phyloP scores from a whole-genome alignment of 2,797 vertebrate genomes.

The Poeciliopsis presidionis region DNA sequence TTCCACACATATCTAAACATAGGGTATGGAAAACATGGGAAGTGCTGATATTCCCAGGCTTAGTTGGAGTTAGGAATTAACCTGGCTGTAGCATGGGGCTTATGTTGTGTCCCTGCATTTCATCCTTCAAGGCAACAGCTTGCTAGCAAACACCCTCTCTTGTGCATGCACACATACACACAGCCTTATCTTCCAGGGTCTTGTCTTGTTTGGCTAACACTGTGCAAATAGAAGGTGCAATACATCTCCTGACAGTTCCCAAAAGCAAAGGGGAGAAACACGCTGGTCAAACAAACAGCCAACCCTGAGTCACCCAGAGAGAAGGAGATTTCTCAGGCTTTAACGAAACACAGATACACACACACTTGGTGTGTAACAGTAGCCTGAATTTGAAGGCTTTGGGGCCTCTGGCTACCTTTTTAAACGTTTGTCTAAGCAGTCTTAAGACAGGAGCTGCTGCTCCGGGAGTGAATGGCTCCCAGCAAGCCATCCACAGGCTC shows the following conservation, averaged over 20 bases:
- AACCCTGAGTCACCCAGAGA: slow-evolving; percentile 74
- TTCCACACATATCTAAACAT: slow-evolving; percentile 22
- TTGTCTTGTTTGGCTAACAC: slow-evolving; percentile 77
- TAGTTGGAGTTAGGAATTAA: slow-evolving; percentile 78
- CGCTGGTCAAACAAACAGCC: slow-evolving; percentile 77
- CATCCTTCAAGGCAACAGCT: slow-evolving; percentile 81
- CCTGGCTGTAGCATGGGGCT: slow-evolving; percentile 55
- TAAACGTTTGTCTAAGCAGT: slow-evolving; percentile 76
- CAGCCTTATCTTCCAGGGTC: slow-evolving; percentile 81
- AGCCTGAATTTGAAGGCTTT: slow-evolving; percentile 62
- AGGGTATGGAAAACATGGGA: slow-evolving; percentile 53
- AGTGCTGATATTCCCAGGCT: slow-evolving; percentile 72
- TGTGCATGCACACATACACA: slow-evolving; percentile 27
- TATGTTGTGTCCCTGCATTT: slow-evolving; percentile 73
- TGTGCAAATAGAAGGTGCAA: slow-evolving; percentile 82
- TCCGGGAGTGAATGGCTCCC: slow-evolving; percentile 69
- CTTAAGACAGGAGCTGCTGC: slow-evolving; percentile 71
- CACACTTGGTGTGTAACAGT: slow-evolving; percentile 59
- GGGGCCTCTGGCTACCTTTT: slow-evolving; percentile 73
- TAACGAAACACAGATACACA: slow-evolving; percentile 51
- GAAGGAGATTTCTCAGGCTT: slow-evolving; percentile 77
- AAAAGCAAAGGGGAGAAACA: slow-evolving; percentile 76
- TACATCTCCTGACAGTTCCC: slow-evolving; percentile 83
- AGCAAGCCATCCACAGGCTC: slow-evolving; percentile 74
- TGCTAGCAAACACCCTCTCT: slow-evolving; percentile 50